Base-by-base conservation (phyloP, 2,797 vertebrate genomes). In the Spheniscus humboldti region DNA sequence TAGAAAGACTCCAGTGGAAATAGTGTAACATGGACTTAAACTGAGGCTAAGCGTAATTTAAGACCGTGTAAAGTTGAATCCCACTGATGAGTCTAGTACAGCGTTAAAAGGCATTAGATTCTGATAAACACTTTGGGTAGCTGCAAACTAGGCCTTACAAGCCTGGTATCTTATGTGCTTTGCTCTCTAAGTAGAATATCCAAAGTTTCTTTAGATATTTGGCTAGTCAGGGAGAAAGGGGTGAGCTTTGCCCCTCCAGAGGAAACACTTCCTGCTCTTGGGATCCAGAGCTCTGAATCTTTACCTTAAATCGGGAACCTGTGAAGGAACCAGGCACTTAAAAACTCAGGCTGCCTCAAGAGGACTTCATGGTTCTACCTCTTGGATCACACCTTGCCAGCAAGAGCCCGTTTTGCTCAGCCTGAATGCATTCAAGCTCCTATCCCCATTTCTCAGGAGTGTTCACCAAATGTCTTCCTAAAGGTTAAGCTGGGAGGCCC, bases 401-500 rank as follows among this genome's bases (percentile, higher is more conserved):
- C 56, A 63, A 64, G 41, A 45, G 18, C 12, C 12, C 0, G 1
- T 18, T 69, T 72, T 85, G 19, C 30, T 67, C 55, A 55, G 27
- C 18, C 25, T 39, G 59, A 52, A 69, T 13, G 27, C 30, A 47
- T 27, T 41, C 31, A 74, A 57, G 8, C 9, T 71, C 22, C 68
- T 41, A 18, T 9, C 31, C 30, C 12, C 11, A 37, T 19, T 69
- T 69, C 77, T 50, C 66, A 57, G 63, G 13, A 79, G 22, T 1
- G 0, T 12, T 62, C 45, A 55, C 24, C 59, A 69, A 48, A 50
- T 3, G 12, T 16, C 47, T 79, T 0, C 0, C 27, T 48, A 56
- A 88, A 91, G 85, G 72, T 92, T 82, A 95, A 83, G 7, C 53
- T 75, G 81, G 81, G 78, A 96, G 95, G 92, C 89, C 95, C 96